Evolutionary conservation across 2,888 invertebrate species (phyloP).

Genomic region (Callinectes sapidus): DNA sequence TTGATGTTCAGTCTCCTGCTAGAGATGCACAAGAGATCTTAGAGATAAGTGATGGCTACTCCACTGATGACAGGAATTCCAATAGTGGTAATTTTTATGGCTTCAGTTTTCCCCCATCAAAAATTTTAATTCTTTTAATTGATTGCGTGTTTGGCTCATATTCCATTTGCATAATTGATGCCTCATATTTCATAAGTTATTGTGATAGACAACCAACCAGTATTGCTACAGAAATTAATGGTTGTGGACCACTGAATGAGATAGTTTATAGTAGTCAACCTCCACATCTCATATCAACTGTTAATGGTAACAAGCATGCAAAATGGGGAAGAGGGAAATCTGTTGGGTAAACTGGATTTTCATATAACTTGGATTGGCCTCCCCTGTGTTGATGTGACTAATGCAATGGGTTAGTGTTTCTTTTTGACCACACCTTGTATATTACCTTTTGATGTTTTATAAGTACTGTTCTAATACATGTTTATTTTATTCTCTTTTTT

Average conservation of each 20-base stretch:
- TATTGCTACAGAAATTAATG: too few relatives aligned
- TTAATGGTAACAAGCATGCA: too few relatives aligned
- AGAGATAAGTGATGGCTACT: conserved; percentile 80
- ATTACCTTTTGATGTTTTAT: too few relatives aligned
- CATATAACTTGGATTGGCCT: too few relatives aligned
- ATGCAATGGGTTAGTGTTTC: too few relatives aligned
- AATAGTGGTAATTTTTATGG: conserved; percentile 48
- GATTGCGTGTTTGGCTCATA: neutral
- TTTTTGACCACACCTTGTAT: too few relatives aligned
- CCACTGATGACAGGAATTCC: conserved; percentile 87
- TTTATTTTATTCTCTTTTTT: neutral
- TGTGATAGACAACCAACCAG: neutral
- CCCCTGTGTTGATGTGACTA: too few relatives aligned
- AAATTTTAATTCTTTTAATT: neutral
- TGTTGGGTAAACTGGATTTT: too few relatives aligned
- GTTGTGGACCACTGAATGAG: neutral
- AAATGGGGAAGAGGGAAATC: too few relatives aligned
- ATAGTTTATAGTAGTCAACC: too few relatives aligned
- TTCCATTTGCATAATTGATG: neutral
- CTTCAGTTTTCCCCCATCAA: neutral
- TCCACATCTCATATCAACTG: too few relatives aligned
- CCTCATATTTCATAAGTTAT: too few relatives aligned
- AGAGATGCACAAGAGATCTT: conserved; percentile 73
- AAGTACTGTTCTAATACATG: neutral
- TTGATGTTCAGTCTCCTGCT: neutral